Conservation (phyloP, 2,113 vertebrate species). For the Amazona guildingii region DNA sequence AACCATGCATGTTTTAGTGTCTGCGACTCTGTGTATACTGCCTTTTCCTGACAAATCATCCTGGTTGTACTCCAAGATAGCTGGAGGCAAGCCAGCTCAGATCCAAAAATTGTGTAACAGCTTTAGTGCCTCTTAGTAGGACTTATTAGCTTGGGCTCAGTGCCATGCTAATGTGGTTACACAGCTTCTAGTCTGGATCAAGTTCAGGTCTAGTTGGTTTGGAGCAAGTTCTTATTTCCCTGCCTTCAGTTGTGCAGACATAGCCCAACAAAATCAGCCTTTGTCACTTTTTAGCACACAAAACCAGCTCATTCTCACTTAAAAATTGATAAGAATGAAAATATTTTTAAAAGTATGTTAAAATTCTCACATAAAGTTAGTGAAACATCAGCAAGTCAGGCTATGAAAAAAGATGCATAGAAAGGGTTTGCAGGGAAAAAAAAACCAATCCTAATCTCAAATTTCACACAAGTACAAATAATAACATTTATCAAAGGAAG, state of each 20-base stretch:
- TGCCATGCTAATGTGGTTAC: slow-evolving; percentile 53
- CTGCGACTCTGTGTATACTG: neutral
- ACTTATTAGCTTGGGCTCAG: slow-evolving; percentile 49
- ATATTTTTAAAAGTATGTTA: neutral
- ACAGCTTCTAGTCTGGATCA: slow-evolving; percentile 57
- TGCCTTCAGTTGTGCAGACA: neutral
- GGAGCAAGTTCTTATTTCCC: neutral
- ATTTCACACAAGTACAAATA: neutral
- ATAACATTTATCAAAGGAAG: neutral
- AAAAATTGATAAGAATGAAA: neutral
- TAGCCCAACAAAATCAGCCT: neutral
- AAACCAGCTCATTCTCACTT: neutral
- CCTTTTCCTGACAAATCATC: slow-evolving; percentile 11
- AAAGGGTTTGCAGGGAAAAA: neutral
- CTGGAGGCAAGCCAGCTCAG: slow-evolving; percentile 40
- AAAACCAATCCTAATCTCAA: neutral
- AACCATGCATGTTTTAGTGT: neutral
- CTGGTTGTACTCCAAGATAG: slow-evolving; percentile 23
- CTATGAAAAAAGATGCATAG: neutral
- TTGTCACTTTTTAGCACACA: neutral
- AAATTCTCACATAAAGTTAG: neutral
- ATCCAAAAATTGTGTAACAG: slow-evolving; percentile 52
- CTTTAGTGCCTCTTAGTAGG: slow-evolving; percentile 52
- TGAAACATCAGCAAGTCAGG: neutral
- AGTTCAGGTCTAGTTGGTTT: slow-evolving; percentile 39